Base-by-base conservation (phyloP, 1,140 invertebrate species). In the Popillia japonica region DNA sequence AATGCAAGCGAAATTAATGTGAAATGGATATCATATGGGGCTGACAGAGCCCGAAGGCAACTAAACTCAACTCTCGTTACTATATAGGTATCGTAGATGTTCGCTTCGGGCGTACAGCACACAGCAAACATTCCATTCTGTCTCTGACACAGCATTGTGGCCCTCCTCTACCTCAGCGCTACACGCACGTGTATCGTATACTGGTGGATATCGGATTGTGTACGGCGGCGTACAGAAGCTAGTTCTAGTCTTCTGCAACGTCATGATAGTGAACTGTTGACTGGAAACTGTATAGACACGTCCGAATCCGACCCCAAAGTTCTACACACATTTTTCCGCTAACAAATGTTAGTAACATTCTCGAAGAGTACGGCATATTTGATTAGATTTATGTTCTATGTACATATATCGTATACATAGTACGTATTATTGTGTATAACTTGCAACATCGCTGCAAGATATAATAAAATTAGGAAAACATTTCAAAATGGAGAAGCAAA, bases 21-120 rank as follows among this genome's bases (percentile, higher is more conserved):
- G 61, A 68, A 68, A 68, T 68, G 61, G 61, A 68, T 68, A 68
- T 68, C 61, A 68, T 68, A 68, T 68, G 61, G 61, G 61, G 61
- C 61, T 68, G 61, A 68, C 61, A 68, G 61, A 14, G 61, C 61
- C 61, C 8, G 22, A 10, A n/a, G 61, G 61, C 61, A 68, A 34
- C 27, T 10, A 20, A 68, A 34, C 27, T 68, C 8, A 27, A 68
- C 22, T 68, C 61, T 68, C 61, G 61, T 68, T 68, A 68, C 61
- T 68, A 68, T 68, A 68, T 68, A 34, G 27, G 27, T 34, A 68
- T 68, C 61, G 61, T 68, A 68, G 61, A 68, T 68, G 61, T 68
- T 68, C 17, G 61, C 61, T 22, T 17, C 61, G 61, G 61, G 61
- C 61, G 17, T 68, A 68, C 61, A 68, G 61, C 61, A 34, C 61